phyloP scores from a whole-genome alignment of 2,888 invertebrate genomes.

The Polymixis flavicincta region DNA sequence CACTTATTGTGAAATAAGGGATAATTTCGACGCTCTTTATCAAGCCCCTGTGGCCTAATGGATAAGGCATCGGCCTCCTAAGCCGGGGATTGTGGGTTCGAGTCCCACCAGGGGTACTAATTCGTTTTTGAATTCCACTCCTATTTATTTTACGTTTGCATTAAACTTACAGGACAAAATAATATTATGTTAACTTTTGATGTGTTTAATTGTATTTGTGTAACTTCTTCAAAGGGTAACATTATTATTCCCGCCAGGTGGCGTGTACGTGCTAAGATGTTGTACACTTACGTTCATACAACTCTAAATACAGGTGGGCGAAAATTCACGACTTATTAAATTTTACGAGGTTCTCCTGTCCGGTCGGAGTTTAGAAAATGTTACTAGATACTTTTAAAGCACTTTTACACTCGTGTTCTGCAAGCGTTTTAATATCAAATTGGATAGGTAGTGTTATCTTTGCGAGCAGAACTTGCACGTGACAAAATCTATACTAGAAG shows the following conservation, averaged over 20 bases:
- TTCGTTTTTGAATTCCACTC: background rate
- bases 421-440: conserved; percentile 30
- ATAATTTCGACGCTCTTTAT: background rate
- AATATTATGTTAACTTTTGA: background rate
- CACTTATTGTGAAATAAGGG: background rate
- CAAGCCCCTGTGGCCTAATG: conserved; percentile 94
- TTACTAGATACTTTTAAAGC: conserved; percentile 64
- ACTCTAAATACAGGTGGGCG: conserved; percentile 25
- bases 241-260: conserved; percentile 21
- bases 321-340: conserved; percentile 56
- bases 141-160: conserved; percentile 7
- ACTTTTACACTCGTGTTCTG: conserved; percentile 33
- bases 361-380: conserved; percentile 51
- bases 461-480: conserved; percentile 22
- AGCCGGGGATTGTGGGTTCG: conserved; percentile 95
- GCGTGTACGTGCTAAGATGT: conserved; percentile 9
- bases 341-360: conserved; percentile 54
- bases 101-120: conserved; percentile 93
- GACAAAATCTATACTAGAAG: background rate
- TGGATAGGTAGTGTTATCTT: background rate
- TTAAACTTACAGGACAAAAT: conserved; percentile 2
- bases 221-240: background rate
- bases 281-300: conserved; percentile 14
- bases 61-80: conserved; percentile 95
- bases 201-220: background rate